Conservation (phyloP, 2,113 vertebrate species). For the Aplodontia rufa region DNA sequence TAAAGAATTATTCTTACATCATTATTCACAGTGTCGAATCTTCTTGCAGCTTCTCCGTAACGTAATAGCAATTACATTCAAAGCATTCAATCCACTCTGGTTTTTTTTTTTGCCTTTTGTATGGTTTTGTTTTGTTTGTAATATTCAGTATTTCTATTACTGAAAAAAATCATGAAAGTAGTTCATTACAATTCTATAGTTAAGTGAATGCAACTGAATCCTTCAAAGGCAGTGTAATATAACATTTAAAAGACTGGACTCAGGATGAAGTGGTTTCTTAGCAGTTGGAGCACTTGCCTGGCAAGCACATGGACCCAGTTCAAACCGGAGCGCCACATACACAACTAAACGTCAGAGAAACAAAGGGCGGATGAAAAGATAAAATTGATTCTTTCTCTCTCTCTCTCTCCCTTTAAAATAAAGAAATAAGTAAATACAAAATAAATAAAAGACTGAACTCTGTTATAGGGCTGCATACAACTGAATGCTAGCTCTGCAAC, state of each 20-base stretch:
- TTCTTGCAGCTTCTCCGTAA: neutral
- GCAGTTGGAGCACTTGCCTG: too few relatives aligned
- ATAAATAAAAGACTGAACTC: neutral
- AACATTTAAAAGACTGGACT: neutral
- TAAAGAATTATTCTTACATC: conserved; percentile 8
- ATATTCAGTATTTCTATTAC: neutral
- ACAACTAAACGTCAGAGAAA: too few relatives aligned
- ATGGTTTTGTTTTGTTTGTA: too few relatives aligned
- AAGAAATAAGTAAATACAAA: too few relatives aligned
- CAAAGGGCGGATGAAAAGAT: too few relatives aligned
- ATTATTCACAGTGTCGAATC: neutral
- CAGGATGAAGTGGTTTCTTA: too few relatives aligned
- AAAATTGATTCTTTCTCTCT: too few relatives aligned
- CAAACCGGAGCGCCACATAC: too few relatives aligned
- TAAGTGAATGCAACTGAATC: neutral
- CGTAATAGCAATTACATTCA: neutral
- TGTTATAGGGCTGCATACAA: neutral
- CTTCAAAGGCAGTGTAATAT: neutral
- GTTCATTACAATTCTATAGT: neutral
- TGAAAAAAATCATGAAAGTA: conserved; percentile 28
- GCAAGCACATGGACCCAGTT: too few relatives aligned
- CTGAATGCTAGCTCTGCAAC: neutral
- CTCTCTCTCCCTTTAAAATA: too few relatives aligned
- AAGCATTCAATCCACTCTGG: neutral
- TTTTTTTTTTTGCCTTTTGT: too few relatives aligned